phyloP scores from a whole-genome alignment of 1,140 invertebrate species.

The Myzus persicae region DNA sequence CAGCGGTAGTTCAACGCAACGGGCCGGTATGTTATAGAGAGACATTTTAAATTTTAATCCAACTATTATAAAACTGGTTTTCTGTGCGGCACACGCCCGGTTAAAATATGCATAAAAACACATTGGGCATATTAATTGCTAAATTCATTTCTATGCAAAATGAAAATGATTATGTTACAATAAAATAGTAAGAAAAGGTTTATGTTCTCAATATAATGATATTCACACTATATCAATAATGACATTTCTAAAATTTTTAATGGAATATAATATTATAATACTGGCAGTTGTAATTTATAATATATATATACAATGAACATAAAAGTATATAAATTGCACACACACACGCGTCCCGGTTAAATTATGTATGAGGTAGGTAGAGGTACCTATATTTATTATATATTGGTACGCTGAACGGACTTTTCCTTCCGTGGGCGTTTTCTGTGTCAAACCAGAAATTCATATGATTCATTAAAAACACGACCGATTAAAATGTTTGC shows the following conservation, averaged over 20 bases:
- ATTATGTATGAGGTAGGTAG: background rate
- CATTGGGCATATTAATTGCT: slow-evolving; percentile 15
- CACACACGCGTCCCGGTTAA: too few species aligned
- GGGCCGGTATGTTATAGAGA: background rate
- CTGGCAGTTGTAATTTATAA: background rate
- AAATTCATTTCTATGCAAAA: background rate
- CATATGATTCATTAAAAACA: slow-evolving; percentile 15
- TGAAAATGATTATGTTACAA: background rate
- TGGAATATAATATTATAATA: background rate
- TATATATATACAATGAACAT: background rate
- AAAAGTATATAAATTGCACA: background rate
- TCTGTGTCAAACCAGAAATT: slow-evolving; percentile 31
- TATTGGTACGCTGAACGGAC: background rate
- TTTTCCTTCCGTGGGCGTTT: slow-evolving; percentile 32
- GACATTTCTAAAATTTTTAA: slow-evolving; percentile 1
- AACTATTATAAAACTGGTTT: slow-evolving; percentile 30
- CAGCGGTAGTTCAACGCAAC: background rate
- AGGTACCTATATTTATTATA: background rate
- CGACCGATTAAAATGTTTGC: background rate
- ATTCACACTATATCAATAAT: background rate
- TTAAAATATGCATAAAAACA: slow-evolving; percentile 13
- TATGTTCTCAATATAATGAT: background rate
- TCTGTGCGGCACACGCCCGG: background rate
- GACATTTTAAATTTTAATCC: background rate
- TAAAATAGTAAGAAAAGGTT: background rate